Evolutionary conservation across 2,113 vertebrate species (phyloP), one percentile per base, ranked within the genome.

Genomic region (Lathamus discolor): DNA sequence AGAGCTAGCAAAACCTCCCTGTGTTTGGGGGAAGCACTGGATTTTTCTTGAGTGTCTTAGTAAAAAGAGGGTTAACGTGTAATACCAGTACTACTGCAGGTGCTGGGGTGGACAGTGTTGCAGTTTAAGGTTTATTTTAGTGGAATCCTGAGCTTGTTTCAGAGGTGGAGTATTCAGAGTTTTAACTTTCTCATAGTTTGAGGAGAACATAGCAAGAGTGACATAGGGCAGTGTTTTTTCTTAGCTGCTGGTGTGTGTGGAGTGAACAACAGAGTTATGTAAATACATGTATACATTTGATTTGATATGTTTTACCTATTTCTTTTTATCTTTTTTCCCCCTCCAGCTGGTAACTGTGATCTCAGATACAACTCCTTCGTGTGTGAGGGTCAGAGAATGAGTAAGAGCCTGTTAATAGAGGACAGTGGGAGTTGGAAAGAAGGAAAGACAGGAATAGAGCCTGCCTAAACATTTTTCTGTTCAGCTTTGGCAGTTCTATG

Each of bases 381-480:
- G 63, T 86, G 80, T 81, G 69, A 87, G 93, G 84, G 91, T 91
- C 91, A 95, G 52, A 83, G 69, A 43, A 92, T 91, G 95, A 96
- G 82, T 85, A 92, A 95, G 92, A 93, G 92, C 14, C 94, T 90
- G 70, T 90, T 90, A 94, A 94, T 89, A 94, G 78, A 83, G 95
- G 90, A 46, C 51, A 19, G 93, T 86, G 66, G 95, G 96, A 91
- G 92, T 92, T 95, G 87, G 1, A 85, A 61, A 44, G 63, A 66
- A 74, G 74, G 39, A 6, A 7, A 51, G 84, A 29, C 91, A 74
- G 87, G 91, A 95, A 87, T 80, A 89, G 91, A 35, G 17, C 23
- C 13, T 70, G 76, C 70, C 37, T 68, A 70, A 89, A 78, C 35
- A 3, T 37, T 73, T 91, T 43, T 37, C 14, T 78, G 4, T 6